Base-by-base conservation (phyloP, 2,888 invertebrate genomes). In the Lutraria lutraria region DNA sequence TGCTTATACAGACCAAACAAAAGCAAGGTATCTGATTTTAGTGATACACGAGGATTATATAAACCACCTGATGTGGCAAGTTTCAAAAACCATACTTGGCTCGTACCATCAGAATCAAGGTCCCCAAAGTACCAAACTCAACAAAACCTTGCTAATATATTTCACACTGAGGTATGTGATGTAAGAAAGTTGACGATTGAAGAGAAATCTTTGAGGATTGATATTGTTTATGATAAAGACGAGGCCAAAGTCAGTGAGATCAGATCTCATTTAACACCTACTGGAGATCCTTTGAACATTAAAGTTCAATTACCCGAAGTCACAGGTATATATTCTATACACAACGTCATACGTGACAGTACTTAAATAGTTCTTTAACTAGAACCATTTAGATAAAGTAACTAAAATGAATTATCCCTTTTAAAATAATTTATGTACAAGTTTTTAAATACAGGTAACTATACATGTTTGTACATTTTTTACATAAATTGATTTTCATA, bases 191-290 rank as follows among this genome's bases (percentile, higher is more conserved):
- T 76, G 29, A 31, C 31, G 16, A 34, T 76, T 19, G 76, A 13
- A 15, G 76, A 76, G 15, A 31, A 34, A 34, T 76, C 76, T 31
- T 76, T 76, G 34, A 76, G 76, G 31, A 76, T 76, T 76, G 76
- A 76, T 34, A 13, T 76, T 15, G 31, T 19, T 76, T 76, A 76
- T 76, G 76, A 19, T 31, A 34, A 76, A 76, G 34, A 31, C 16
- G 34, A 76, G 15, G 76, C 19, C 34, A 76, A 31, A 8, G 76
- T 31, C 34, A 76, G 34, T 34, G 76, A 76, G 29, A 76, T 31
- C 31, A 76, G 34, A 76, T 76, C 76, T 25, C 31, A 31, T 16
- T 31, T 76, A 25, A 76, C 31, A 19, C 31, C 29, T 21, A 76
- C 29, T 34, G 76, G 76, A 76, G 34, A 76, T 76, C 31, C 76